Percentiles rank a stretch among this genome's conserved stretches.
phyloP scores from a whole-genome alignment of 2,888 invertebrate genomes.

The Aquatica leii region DNA sequence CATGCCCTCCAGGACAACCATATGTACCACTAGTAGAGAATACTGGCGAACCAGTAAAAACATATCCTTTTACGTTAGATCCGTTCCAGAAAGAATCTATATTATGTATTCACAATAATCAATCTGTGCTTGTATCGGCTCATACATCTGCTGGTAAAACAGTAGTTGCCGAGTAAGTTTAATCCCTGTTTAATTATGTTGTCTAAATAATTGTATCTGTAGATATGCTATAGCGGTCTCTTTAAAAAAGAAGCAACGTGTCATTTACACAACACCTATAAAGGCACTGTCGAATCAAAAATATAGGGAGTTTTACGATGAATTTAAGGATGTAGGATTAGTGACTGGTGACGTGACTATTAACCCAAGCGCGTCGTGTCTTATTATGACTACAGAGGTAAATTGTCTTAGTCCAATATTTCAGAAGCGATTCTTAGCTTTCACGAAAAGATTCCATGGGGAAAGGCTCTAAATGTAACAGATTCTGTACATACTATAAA shows the following conservation, averaged over 20 bases:
- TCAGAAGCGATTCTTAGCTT: not conserved
- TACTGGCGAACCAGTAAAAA: slow-evolving; percentile 81
- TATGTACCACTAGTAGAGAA: slow-evolving; percentile 71
- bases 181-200: not conserved
- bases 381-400: slow-evolving; percentile 99
- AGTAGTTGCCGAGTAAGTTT: slow-evolving; percentile 94
- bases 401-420: slow-evolving; percentile 11
- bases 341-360: slow-evolving; percentile 99
- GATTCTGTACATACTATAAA: too few species aligned
- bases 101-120: slow-evolving; percentile 95
- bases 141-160: slow-evolving; percentile 99
- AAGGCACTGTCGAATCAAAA: slow-evolving; percentile 99
- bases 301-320: slow-evolving; percentile 96
- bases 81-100: slow-evolving; percentile 98
- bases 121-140: slow-evolving; percentile 98
- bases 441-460: too few species aligned
- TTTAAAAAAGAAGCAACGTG: slow-evolving; percentile 91
- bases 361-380: slow-evolving; percentile 95
- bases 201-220: slow-evolving; percentile 22
- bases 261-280: slow-evolving; percentile 99
- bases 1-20: slow-evolving; percentile 86
- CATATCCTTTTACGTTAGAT: slow-evolving; percentile 94
- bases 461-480: too few species aligned
- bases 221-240: slow-evolving; percentile 96
- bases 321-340: slow-evolving; percentile 97